Percentiles rank a stretch among this genome's conserved stretches.
Conservation (phyloP, 2,113 vertebrate genomes). For the Cepphus grylle region DNA sequence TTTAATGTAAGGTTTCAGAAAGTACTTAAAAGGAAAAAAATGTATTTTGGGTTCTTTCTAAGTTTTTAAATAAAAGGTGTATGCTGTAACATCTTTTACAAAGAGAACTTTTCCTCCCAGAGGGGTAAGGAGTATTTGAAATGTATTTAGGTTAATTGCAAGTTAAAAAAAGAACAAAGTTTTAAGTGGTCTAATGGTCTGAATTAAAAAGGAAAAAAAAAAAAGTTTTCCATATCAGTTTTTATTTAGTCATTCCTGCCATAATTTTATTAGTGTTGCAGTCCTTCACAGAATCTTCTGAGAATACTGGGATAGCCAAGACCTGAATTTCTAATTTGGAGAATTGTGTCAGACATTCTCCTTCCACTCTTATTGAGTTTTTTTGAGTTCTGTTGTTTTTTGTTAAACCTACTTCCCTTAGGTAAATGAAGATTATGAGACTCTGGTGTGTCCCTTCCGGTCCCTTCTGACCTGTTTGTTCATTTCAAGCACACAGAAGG, state of each 20-base stretch:
- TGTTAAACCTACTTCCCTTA: not conserved
- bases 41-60: not conserved
- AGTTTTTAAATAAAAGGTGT: not conserved
- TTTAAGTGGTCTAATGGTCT: conserved; percentile 44
- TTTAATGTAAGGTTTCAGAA: not conserved
- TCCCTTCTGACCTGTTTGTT: not conserved
- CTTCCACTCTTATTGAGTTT: not conserved
- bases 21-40: not conserved
- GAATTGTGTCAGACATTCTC: conserved; percentile 25
- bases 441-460: not conserved
- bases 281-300: conserved; percentile 28
- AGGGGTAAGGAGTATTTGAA: conserved; percentile 26
- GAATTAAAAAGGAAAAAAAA: conserved; percentile 18
- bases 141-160: conserved; percentile 66
- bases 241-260: conserved; percentile 46
- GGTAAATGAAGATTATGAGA: not conserved
- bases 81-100: not conserved
- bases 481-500: not conserved
- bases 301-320: conserved; percentile 23
- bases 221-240: not conserved
- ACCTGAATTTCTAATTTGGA: conserved; percentile 44
- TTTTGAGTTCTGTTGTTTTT: not conserved
- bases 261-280: conserved; percentile 42
- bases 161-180: conserved; percentile 59
- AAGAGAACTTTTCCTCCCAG: conserved; percentile 34